phyloP scores from a whole-genome alignment of 2,888 invertebrate genomes.

The Spisula solida region DNA sequence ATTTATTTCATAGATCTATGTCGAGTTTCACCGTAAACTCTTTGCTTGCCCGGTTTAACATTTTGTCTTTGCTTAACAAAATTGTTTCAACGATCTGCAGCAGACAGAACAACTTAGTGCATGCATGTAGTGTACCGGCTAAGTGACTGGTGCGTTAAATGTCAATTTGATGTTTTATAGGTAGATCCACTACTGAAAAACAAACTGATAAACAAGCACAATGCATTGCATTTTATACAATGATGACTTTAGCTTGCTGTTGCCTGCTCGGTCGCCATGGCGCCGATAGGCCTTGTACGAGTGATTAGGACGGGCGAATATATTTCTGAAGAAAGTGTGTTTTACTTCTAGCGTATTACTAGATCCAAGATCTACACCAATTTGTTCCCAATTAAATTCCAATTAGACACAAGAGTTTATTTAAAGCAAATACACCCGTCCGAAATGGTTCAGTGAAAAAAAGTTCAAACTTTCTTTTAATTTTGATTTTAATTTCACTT shows the following conservation, averaged over 20 bases:
- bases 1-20: background rate
- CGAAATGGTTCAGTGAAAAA: too few species aligned
- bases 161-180: conserved; percentile 1
- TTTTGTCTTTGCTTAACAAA: conserved; percentile 14
- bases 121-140: background rate
- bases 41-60: conserved; percentile 1
- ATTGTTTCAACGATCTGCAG: background rate
- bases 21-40: background rate
- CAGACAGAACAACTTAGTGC: background rate
- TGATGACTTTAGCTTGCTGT: background rate
- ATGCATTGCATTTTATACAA: background rate
- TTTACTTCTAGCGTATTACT: background rate
- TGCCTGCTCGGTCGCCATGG: background rate
- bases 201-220: background rate
- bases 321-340: background rate
- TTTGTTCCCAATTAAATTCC: too few species aligned
- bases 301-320: background rate
- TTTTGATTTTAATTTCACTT: too few species aligned
- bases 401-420: too few species aligned
- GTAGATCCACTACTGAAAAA: background rate
- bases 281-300: background rate
- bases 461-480: too few species aligned
- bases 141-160: background rate
- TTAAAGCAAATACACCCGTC: too few species aligned
- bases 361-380: too few species aligned